phyloP scores from a whole-genome alignment of 1,140 invertebrate genomes.

The Orchestia grillus region DNA sequence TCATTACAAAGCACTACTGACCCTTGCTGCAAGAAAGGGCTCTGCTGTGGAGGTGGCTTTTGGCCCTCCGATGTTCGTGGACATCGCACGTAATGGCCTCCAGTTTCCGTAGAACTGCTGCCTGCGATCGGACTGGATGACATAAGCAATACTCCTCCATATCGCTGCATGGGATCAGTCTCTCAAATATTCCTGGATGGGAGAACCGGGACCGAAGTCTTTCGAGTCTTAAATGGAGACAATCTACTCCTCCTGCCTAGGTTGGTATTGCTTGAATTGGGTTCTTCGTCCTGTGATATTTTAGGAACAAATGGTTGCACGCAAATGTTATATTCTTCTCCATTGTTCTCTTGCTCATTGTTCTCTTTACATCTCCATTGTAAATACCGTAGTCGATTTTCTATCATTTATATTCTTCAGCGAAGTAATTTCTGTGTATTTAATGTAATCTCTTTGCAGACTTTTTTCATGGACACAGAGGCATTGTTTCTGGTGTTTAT shows the following conservation, averaged over 20 bases:
- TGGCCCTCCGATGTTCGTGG: not conserved
- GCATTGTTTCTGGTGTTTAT: not conserved
- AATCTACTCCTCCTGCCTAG: not conserved
- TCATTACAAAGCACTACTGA: constrained; percentile 14
- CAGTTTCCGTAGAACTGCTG: not conserved
- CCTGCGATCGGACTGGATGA: not conserved
- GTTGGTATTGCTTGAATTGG: not conserved
- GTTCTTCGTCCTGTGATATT: not conserved
- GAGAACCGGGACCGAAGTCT: not conserved
- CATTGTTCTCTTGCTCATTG: not conserved
- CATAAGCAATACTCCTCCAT: constrained; percentile 7
- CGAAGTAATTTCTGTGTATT: not conserved
- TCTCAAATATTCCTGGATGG: not conserved
- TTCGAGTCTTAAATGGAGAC: not conserved
- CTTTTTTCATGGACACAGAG: not conserved
- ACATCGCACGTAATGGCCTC: not conserved
- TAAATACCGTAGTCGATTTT: not conserved
- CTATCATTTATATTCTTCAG: not conserved
- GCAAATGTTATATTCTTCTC: not conserved
- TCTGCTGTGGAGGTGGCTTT: not conserved
- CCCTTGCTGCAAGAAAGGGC: constrained; percentile 32
- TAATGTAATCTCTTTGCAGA: not conserved
- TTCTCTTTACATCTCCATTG: not conserved
- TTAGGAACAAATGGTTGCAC: not conserved
- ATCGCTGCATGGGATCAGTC: not conserved